These are phyloP conservation scores for Bombyx mori DNA, from an alignment of 1,140 invertebrate genomes.

Conservation along the genomic window DNA sequence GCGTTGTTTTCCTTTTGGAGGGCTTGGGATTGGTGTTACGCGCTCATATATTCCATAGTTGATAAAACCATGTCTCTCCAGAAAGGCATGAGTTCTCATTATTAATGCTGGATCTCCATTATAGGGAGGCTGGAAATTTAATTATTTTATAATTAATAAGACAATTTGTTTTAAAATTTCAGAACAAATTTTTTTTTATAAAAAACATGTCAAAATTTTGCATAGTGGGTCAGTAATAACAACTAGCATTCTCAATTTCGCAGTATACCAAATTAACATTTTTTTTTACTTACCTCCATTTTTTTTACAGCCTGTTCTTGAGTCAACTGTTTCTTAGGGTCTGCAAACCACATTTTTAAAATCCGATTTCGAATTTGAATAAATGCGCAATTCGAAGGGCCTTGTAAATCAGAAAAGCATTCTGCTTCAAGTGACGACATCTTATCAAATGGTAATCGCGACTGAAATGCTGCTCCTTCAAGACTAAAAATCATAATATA, in stretches of 20 bases:
- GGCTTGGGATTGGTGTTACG: slow-evolving; percentile 78
- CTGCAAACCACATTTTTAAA: slow-evolving; percentile 97
- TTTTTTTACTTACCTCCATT: slow-evolving; percentile 76
- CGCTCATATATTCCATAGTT: slow-evolving; percentile 98
- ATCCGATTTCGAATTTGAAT: slow-evolving; percentile 93
- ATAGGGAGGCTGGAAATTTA: slow-evolving; percentile 78
- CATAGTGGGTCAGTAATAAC: neutral
- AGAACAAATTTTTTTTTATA: no score
- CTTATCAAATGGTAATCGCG: slow-evolving; percentile 94
- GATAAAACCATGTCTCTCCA: slow-evolving; percentile 97
- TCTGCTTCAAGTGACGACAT: slow-evolving; percentile 94
- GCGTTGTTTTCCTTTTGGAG: slow-evolving; percentile 78
- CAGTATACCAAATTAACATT: neutral
- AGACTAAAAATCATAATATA: slow-evolving; percentile 71
- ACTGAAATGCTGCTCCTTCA: slow-evolving; percentile 94
- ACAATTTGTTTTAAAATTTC: neutral
- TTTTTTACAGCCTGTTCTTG: slow-evolving; percentile 85
- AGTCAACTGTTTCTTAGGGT: slow-evolving; percentile 93
- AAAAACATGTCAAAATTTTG: neutral
- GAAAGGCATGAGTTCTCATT: slow-evolving; percentile 89
- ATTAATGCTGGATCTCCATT: slow-evolving; percentile 91
- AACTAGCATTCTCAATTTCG: neutral
- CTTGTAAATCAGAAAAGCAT: slow-evolving; percentile 92
- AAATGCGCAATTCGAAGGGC: slow-evolving; percentile 89
- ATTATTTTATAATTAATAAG: neutral